These are phyloP conservation scores for Leptosomus discolor DNA, from an alignment of 2,113 vertebrate species.

Conservation along the genomic window DNA sequence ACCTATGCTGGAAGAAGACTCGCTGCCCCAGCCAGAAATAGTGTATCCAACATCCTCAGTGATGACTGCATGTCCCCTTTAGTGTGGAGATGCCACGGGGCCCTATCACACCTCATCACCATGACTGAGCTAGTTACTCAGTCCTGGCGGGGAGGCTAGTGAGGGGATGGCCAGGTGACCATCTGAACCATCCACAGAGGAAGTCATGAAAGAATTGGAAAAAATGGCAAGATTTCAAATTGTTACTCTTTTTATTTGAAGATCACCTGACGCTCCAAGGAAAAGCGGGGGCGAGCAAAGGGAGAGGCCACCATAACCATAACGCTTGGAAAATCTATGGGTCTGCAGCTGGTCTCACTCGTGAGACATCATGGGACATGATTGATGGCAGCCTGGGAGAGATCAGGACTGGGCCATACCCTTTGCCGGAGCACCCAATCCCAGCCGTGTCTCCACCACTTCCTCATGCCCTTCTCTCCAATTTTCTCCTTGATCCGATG, in stretches of 20 bases:
- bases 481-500: neutral
- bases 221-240: neutral
- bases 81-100: neutral
- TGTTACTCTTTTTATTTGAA: neutral
- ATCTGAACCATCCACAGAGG: neutral
- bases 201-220: neutral
- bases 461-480: neutral
- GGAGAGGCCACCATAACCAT: neutral
- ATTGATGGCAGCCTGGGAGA: neutral
- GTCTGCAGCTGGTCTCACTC: conserved; percentile 27
- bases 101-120: neutral
- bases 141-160: neutral
- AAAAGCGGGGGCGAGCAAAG: neutral
- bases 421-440: neutral
- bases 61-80: neutral
- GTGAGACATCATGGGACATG: conserved; percentile 35
- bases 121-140: too few species aligned
- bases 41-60: neutral
- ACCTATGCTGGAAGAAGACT: neutral
- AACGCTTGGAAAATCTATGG: neutral
- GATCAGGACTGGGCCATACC: neutral
- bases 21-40: neutral
- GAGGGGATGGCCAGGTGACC: neutral
- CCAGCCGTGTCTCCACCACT: neutral
- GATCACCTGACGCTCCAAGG: neutral